phyloP scores from a whole-genome alignment of 2,888 invertebrate species.

The Pantelozetes paolii region DNA sequence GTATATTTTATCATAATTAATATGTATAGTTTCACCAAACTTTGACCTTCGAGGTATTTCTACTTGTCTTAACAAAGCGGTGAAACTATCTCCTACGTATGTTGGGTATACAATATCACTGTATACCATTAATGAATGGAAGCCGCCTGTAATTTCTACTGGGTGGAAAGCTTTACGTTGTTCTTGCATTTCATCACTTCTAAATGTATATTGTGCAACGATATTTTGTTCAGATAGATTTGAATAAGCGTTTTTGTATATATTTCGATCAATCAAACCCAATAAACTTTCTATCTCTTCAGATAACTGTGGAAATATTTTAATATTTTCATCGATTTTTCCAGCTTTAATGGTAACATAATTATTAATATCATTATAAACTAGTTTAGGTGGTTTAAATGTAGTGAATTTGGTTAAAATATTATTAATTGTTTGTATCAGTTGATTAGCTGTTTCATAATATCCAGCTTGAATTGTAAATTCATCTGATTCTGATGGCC shows the following conservation, averaged over 20 bases:
- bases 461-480: neutral
- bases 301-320: neutral
- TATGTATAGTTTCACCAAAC: neutral
- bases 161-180: neutral
- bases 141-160: conserved; percentile 7
- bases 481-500: neutral
- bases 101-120: conserved; percentile 7
- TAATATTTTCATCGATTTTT: neutral
- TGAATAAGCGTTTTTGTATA: neutral
- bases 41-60: conserved; percentile 9
- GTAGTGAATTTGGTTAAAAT: neutral
- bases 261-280: neutral
- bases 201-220: too few relatives aligned
- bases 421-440: neutral
- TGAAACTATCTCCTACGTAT: neutral
- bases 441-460: neutral
- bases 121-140: neutral
- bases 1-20: neutral
- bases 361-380: conserved; percentile 3
- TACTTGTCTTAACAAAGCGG: neutral
- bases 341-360: neutral
- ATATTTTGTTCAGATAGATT: too few relatives aligned
- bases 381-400: neutral
- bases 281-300: neutral
- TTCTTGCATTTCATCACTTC: neutral